Evolutionary conservation across 1,140 invertebrate species (phyloP).

Genomic region (Lutraria rhynchaena): DNA sequence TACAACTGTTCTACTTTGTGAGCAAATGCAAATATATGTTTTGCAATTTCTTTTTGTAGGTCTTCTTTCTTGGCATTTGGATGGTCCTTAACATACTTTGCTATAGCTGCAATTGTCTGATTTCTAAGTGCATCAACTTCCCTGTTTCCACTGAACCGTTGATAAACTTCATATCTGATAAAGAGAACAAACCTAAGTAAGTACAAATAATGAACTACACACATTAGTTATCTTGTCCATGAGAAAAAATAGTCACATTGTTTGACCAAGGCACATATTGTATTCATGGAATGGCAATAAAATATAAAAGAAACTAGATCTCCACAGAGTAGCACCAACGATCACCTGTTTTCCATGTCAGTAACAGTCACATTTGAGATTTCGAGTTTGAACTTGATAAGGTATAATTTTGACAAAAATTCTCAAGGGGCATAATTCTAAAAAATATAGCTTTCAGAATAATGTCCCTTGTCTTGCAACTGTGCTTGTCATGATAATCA

Average conservation of each 20-base stretch:
- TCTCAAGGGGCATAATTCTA: no score
- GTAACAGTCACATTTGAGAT: no score
- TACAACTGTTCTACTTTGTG: constrained; percentile 66
- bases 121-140: constrained; percentile 68
- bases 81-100: constrained; percentile 69
- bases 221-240: no score
- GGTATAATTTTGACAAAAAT: no score
- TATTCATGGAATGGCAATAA: background rate
- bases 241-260: background rate
- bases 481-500: no score
- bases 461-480: no score
- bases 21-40: constrained; percentile 67
- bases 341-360: no score
- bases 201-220: background rate
- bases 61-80: constrained; percentile 71
- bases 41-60: constrained; percentile 65
- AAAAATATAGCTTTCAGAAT: no score
- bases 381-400: no score
- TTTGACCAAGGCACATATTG: background rate
- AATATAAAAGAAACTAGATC: no score
- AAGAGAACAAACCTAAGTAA: no score
- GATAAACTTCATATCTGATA: constrained; percentile 62
- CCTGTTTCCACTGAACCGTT: constrained; percentile 64
- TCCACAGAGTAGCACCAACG: no score
- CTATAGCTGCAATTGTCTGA: constrained; percentile 69